Evolutionary conservation across 2,113 vertebrate genomes (phyloP).

Genomic region (Lycaon pictus): DNA sequence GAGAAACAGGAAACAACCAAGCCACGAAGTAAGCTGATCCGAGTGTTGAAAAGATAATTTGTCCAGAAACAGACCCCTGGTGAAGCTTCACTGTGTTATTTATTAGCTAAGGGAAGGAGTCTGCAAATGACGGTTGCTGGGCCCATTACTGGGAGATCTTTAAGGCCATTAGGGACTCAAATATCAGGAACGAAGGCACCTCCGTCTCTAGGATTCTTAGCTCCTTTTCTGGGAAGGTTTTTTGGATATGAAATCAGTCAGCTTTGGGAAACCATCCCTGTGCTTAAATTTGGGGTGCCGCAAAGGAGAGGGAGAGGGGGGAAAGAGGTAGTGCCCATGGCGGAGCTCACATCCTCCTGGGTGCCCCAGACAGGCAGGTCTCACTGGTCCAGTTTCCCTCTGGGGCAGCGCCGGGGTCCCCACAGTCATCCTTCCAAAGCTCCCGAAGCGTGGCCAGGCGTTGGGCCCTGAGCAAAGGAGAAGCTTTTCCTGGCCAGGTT

Average conservation of each 20-base stretch:
- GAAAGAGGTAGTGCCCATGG: rapidly evolving
- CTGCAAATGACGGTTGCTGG: constrained; percentile 63
- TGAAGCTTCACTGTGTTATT: constrained; percentile 80
- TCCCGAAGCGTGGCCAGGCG: not conserved
- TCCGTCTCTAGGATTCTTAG: constrained; percentile 64
- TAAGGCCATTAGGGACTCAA: constrained; percentile 15
- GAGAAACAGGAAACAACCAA: constrained; percentile 80
- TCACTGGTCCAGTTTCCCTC: not conserved
- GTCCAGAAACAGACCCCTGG: constrained; percentile 55
- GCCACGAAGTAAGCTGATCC: constrained; percentile 74
- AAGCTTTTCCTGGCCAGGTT: not conserved
- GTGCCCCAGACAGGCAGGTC: not conserved
- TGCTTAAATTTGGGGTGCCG: not conserved
- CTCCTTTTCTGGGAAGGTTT: constrained; percentile 48
- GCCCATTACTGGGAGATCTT: constrained; percentile 43
- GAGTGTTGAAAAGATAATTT: constrained; percentile 85
- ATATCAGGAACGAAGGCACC: not conserved
- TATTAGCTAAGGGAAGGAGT: constrained; percentile 78
- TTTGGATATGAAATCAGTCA: constrained; percentile 47
- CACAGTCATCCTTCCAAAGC: too few species aligned
- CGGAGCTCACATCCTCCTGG: not conserved
- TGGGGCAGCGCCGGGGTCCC: rapidly evolving
- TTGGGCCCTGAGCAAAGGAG: not conserved
- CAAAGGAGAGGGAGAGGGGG: not conserved
- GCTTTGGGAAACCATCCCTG: not conserved